Base-by-base conservation (phyloP, 2,113 vertebrate species). In the Alexandromys fortis region DNA sequence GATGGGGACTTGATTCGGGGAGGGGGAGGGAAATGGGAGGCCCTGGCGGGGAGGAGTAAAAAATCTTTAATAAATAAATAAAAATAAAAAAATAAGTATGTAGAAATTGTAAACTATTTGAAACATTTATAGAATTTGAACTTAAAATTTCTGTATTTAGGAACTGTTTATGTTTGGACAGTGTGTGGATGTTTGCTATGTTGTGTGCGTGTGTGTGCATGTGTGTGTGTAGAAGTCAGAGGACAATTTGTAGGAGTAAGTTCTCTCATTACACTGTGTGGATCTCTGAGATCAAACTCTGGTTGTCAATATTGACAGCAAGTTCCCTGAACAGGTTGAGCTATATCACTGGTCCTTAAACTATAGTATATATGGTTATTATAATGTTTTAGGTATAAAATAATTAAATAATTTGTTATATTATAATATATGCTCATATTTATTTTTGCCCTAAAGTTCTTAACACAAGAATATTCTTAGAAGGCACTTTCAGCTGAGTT, bases 381-480 rank as follows among this genome's bases (percentile, higher is more conserved):
- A 58, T 21, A 19, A 58, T 58, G 17, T 5, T 58, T 58, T 58
- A 58, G 7, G 19, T 21, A 58, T 58, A 58, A 58, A 6, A 55
- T 58, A 21, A 58, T 21, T 21, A 58, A 58, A 58, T 21, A 21
- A 58, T 21, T 58, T 58, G 58, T 21, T 58, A 58, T 58, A 58
- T 58, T 58, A 58, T 58, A 58, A 58, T 58, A 19, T 58, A 58
- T 58, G 55, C 42, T 38, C 7, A 61, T 65, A 13, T 86, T 75
- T 91, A 55, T 12, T 11, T 86, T n/a, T 89, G 12, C 4, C 12
- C 26, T 86, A 86, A 91, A 33, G 26, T 97, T 94, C 47, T 95
- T 72, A 67, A 87, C 8, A 72, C 2, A 33, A 78, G 22, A 79
- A 58, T 0, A 76, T 86, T 90, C 61, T 86, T 90, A 88, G 67